Conservation (phyloP, 2,113 vertebrate genomes). For the Actenoides hombroni region DNA sequence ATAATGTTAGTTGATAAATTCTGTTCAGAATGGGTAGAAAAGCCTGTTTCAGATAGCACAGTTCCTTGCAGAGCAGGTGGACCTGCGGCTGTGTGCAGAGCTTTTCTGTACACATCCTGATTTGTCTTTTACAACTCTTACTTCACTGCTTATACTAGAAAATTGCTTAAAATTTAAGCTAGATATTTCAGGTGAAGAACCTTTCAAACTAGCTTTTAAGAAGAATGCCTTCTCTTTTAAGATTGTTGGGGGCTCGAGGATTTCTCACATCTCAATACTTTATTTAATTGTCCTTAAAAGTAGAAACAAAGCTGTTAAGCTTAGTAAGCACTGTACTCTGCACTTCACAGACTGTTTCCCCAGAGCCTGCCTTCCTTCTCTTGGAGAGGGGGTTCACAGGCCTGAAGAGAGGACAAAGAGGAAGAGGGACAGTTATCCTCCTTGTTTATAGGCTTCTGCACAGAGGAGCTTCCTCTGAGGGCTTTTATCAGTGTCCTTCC, state of each 20-base stretch:
- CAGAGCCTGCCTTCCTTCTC: background rate
- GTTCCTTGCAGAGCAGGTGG: background rate
- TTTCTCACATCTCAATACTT: background rate
- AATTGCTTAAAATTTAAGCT: background rate
- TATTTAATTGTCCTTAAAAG: background rate
- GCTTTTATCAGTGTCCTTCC: background rate
- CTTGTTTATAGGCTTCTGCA: background rate
- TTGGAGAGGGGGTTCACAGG: background rate
- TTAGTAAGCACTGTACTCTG: background rate
- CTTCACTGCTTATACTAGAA: background rate
- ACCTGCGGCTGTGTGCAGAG: rapidly evolving
- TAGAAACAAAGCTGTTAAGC: background rate
- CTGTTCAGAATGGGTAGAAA: background rate
- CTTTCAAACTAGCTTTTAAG: background rate
- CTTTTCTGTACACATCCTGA: background rate
- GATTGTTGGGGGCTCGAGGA: background rate
- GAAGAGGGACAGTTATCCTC: background rate
- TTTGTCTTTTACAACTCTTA: background rate
- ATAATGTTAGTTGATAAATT: background rate
- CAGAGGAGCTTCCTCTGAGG: background rate
- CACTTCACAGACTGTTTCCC: background rate
- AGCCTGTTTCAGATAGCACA: background rate
- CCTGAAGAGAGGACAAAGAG: background rate
- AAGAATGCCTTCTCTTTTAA: background rate
- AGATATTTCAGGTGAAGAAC: background rate